These are phyloP conservation scores for Pipra filicauda DNA, from an alignment of 2,113 vertebrate species.

Conservation along the genomic window DNA sequence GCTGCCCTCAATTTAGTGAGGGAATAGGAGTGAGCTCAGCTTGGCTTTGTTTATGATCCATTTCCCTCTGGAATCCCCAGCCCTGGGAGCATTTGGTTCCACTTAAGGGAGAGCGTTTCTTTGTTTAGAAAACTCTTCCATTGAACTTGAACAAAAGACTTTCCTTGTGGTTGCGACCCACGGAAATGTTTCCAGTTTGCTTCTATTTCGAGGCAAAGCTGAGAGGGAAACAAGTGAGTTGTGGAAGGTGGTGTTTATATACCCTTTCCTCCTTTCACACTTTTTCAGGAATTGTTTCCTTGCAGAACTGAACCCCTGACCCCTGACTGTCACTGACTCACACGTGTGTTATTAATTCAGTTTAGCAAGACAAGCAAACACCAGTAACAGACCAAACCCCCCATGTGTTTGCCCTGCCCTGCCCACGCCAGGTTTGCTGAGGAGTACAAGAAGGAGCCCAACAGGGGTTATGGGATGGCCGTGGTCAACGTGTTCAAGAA, in stretches of 20 bases:
- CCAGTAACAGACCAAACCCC: background rate
- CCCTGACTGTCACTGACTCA: background rate
- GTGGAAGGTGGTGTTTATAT: background rate
- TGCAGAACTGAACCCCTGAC: background rate
- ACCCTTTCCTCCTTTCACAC: background rate
- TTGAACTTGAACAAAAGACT: conserved; percentile 61
- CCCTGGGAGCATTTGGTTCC: conserved; percentile 46
- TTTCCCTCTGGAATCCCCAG: conserved; percentile 12
- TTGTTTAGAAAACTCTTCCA: conserved; percentile 56
- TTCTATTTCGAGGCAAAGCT: conserved; percentile 35
- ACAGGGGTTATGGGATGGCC: conserved; percentile 89
- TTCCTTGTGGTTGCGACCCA: conserved; percentile 37
- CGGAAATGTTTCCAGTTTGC: conserved; percentile 23
- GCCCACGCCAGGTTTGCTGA: conserved; percentile 84
- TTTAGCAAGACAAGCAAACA: background rate
- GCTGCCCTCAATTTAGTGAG: background rate
- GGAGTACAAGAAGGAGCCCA: conserved; percentile 88
- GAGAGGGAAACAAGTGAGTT: background rate
- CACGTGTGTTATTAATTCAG: background rate
- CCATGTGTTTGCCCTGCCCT: fast-evolving
- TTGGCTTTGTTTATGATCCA: background rate
- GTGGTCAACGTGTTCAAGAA: conserved; percentile 93
- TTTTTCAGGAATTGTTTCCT: background rate
- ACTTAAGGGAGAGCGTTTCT: conserved; percentile 39
- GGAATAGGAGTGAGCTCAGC: background rate